These are phyloP conservation scores for Zaprionus gabonicus DNA, from an alignment of 1,140 invertebrate genomes.

Conservation along the genomic window DNA sequence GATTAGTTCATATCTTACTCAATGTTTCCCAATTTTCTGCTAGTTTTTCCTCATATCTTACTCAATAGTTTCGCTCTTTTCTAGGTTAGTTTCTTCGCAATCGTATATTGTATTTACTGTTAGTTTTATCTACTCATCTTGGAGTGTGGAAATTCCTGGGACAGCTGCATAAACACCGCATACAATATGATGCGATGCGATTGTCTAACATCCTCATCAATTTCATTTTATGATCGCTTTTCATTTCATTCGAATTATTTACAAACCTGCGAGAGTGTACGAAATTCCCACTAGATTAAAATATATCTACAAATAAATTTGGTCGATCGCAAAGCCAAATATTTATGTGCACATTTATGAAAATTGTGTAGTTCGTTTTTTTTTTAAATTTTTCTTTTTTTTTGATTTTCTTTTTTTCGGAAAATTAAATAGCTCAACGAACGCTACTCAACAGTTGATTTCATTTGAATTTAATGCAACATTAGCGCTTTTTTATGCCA, in stretches of 20 bases:
- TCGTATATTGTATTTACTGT: background rate
- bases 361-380: conserved; percentile 58
- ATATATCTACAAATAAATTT: conserved; percentile 49
- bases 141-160: conserved; percentile 19
- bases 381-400: conserved; percentile 23
- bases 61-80: background rate
- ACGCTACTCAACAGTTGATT: conserved; percentile 82
- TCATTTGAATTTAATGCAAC: conserved; percentile 83
- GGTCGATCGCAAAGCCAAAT: conserved; percentile 44
- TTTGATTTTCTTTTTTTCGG: conserved; percentile 50
- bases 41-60: background rate
- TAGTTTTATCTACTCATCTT: conserved; percentile 17
- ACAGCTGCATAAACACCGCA: conserved; percentile 49
- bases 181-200: conserved; percentile 14
- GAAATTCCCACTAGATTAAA: conserved; percentile 29
- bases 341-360: conserved; percentile 70
- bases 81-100: conserved; percentile 2
- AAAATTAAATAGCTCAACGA: conserved; percentile 81
- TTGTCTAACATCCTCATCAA: conserved; percentile 40
- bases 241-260: conserved; percentile 30
- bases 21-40: background rate
- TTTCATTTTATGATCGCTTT: conserved; percentile 37
- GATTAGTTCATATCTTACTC: background rate
- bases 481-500: conserved; percentile 76
- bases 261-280: conserved; percentile 31